Conservation (phyloP, 1,140 invertebrate species). For the Linepithema humile region DNA sequence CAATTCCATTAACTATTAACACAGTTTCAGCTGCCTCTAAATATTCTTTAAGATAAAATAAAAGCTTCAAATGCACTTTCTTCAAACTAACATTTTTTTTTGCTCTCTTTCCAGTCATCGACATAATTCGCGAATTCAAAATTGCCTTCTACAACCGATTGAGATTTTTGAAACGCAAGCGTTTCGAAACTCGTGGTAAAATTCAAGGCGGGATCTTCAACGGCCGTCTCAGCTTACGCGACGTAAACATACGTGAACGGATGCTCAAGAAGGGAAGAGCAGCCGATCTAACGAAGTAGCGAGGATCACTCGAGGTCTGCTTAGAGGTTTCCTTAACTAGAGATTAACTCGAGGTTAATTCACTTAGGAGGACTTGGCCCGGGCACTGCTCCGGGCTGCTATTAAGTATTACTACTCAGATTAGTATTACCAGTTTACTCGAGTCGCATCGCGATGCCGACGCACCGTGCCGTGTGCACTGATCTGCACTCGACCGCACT, state of each 20-base stretch:
- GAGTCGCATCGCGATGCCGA: slow-evolving; percentile 58
- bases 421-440: slow-evolving; percentile 78
- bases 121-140: background rate
- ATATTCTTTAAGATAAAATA: background rate
- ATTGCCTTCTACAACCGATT: background rate
- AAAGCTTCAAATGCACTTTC: background rate
- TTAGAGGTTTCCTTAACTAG: slow-evolving; percentile 82
- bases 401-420: slow-evolving; percentile 81
- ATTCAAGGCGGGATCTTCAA: slow-evolving; percentile 46
- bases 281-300: slow-evolving; percentile 62
- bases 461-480: slow-evolving; percentile 20
- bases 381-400: slow-evolving; percentile 79
- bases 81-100: background rate
- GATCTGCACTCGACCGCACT: slow-evolving; percentile 40
- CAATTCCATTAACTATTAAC: slow-evolving; percentile 40
- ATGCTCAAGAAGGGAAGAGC: slow-evolving; percentile 42
- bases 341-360: slow-evolving; percentile 83
- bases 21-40: slow-evolving; percentile 4
- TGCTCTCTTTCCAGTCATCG: background rate
- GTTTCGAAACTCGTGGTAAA: slow-evolving; percentile 27
- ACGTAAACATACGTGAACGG: slow-evolving; percentile 10
- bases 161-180: background rate
- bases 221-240: slow-evolving; percentile 3
- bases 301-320: slow-evolving; percentile 77
- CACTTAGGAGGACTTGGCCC: slow-evolving; percentile 81